phyloP scores from a whole-genome alignment of 2,113 vertebrate genomes.

The Phainopepla nitens region DNA sequence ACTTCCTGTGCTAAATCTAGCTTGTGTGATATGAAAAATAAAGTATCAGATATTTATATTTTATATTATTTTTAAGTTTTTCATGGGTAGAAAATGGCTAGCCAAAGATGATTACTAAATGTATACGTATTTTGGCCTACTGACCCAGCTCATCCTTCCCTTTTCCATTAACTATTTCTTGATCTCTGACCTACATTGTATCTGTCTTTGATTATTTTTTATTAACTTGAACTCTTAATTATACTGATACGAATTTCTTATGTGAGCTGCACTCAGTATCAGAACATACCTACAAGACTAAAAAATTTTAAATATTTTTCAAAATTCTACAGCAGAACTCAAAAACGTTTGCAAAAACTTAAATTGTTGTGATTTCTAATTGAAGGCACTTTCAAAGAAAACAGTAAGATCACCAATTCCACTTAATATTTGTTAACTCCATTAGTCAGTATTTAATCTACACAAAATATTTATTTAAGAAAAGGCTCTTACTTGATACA shows the following conservation, averaged over 20 bases:
- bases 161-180: not conserved
- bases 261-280: not conserved
- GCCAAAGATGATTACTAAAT: not conserved
- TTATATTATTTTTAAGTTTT: not conserved
- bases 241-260: not conserved
- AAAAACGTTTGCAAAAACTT: not conserved
- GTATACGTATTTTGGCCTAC: not conserved
- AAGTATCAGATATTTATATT: not conserved
- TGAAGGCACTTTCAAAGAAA: not conserved
- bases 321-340: not conserved
- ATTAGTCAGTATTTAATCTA: not conserved
- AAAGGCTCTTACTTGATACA: constrained; percentile 88
- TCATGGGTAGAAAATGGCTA: not conserved
- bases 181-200: not conserved
- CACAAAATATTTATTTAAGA: not conserved
- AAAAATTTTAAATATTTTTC: not conserved
- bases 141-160: not conserved
- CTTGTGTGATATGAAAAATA: not conserved
- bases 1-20: not conserved
- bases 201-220: not conserved
- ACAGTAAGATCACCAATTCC: not conserved
- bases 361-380: not conserved
- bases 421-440: not conserved
- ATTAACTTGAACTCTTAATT: not conserved
- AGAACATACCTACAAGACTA: not conserved